Percentiles rank a stretch among this genome's conserved stretches.
phyloP scores from a whole-genome alignment of 2,113 vertebrate species.

The Xiphophorus maculatus region DNA sequence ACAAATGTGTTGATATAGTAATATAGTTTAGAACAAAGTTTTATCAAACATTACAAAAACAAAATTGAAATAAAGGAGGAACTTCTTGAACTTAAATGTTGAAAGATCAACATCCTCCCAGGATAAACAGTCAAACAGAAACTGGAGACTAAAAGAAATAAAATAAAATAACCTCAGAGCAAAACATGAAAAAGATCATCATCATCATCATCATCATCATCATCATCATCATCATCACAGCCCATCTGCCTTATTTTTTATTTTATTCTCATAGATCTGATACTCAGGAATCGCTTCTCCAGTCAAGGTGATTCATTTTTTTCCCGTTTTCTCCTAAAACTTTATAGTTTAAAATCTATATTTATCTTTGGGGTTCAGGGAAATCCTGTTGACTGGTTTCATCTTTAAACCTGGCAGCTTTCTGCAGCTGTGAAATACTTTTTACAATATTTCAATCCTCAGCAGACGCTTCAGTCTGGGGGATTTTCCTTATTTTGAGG shows the following conservation, averaged over 20 bases:
- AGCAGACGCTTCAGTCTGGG: too few species aligned
- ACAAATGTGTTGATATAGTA: not conserved
- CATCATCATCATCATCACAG: not conserved
- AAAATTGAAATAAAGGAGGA: too few species aligned
- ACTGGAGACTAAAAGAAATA: not conserved
- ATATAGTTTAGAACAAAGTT: not conserved
- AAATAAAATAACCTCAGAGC: constrained; percentile 2
- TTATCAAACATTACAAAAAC: not conserved
- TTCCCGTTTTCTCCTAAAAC: too few species aligned
- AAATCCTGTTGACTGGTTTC: not conserved
- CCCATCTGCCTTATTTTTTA: not conserved
- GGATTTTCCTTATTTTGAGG: too few species aligned
- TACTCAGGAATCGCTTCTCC: not conserved
- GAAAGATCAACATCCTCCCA: not conserved
- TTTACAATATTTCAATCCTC: too few species aligned
- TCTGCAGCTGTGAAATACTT: not conserved
- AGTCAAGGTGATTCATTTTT: too few species aligned
- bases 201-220: constrained; percentile 1
- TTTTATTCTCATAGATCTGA: not conserved
- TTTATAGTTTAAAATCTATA: too few species aligned
- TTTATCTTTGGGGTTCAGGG: not conserved
- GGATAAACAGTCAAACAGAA: not conserved
- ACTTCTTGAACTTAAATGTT: not conserved
- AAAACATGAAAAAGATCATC: constrained; percentile 2
- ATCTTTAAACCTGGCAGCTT: not conserved